These are phyloP conservation scores for Leucophenga montana DNA, from an alignment of 2,888 invertebrate genomes.

Conservation along the genomic window DNA sequence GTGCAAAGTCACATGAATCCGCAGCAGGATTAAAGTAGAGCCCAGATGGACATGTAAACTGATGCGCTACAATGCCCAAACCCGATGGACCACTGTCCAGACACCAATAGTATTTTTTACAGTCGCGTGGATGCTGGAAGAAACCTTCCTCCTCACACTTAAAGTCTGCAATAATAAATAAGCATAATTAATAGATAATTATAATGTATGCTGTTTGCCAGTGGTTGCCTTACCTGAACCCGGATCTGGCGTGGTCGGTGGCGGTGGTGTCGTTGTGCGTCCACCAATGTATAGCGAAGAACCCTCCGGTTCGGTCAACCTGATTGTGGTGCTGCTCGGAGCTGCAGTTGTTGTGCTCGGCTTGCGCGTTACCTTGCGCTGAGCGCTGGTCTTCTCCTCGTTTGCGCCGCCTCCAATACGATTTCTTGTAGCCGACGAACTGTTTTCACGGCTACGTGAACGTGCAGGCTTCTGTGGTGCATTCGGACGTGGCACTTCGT, in stretches of 20 bases:
- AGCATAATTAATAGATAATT: neutral
- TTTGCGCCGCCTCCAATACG: conserved; percentile 51
- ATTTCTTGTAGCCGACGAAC: conserved; percentile 57
- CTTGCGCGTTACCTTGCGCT: conserved; percentile 48
- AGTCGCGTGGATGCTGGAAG: conserved; percentile 91
- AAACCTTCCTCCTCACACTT: conserved; percentile 95
- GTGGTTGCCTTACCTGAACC: conserved; percentile 79
- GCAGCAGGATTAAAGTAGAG: conserved; percentile 92
- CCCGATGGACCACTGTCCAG: conserved; percentile 91
- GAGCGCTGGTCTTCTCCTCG: conserved; percentile 51
- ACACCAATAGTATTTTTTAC: conserved; percentile 97
- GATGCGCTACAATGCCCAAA: conserved; percentile 91
- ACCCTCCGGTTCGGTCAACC: conserved; percentile 62
- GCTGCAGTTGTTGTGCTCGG: conserved; percentile 49
- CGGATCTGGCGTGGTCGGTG: conserved; percentile 91
- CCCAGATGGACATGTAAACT: conserved; percentile 94
- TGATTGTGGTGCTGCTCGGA: conserved; percentile 69
- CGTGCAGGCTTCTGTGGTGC: conserved; percentile 65
- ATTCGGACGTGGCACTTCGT: conserved; percentile 69
- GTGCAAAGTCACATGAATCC: conserved; percentile 92
- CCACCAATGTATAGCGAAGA: conserved; percentile 68
- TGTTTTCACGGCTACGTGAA: conserved; percentile 63
- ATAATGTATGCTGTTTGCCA: too few species aligned
- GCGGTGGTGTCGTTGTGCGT: conserved; percentile 76
- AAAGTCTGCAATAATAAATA: conserved; percentile 78